Conservation (phyloP, 2,888 invertebrate species). For the Chrysotoxum bicinctum region DNA sequence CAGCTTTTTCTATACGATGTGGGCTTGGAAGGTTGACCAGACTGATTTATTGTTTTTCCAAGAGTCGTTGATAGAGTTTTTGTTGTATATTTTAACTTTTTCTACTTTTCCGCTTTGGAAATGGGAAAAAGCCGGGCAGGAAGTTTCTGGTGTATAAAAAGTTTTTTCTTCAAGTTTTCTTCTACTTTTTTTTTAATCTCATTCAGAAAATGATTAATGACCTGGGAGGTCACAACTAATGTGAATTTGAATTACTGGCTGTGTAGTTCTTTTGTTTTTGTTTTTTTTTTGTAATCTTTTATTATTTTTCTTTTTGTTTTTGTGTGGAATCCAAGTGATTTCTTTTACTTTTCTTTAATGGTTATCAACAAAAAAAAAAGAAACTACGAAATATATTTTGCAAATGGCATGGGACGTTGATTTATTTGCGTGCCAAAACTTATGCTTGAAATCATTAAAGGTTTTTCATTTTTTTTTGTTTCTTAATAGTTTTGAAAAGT, state of each 20-base stretch:
- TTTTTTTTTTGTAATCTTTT: conserved; percentile 3
- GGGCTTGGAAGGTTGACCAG: conserved; percentile 50
- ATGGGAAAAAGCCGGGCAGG: conserved; percentile 39
- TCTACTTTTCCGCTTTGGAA: neutral
- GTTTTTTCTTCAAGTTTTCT: conserved; percentile 48
- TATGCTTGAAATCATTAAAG: conserved; percentile 26
- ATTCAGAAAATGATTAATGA: conserved; percentile 68
- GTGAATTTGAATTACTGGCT: conserved; percentile 69
- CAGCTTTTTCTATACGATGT: conserved; percentile 8
- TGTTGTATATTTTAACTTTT: neutral
- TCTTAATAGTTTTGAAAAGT: neutral
- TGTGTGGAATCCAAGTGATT: conserved; percentile 10
- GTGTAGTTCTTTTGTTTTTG: conserved; percentile 40
- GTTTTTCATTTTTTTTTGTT: neutral
- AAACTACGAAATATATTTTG: neutral
- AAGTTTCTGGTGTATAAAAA: conserved; percentile 38
- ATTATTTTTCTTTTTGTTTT: neutral
- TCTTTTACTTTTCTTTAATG: conserved; percentile 17
- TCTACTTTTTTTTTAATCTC: conserved; percentile 52
- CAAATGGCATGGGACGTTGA: conserved; percentile 22
- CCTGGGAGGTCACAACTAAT: conserved; percentile 57
- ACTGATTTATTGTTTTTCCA: conserved; percentile 71
- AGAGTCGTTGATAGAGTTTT: conserved; percentile 63
- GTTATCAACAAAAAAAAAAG: neutral
- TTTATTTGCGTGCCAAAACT: conserved; percentile 36